These are phyloP conservation scores for Macrotis lagotis DNA, from an alignment of 2,113 vertebrate species.

Conservation along the genomic window DNA sequence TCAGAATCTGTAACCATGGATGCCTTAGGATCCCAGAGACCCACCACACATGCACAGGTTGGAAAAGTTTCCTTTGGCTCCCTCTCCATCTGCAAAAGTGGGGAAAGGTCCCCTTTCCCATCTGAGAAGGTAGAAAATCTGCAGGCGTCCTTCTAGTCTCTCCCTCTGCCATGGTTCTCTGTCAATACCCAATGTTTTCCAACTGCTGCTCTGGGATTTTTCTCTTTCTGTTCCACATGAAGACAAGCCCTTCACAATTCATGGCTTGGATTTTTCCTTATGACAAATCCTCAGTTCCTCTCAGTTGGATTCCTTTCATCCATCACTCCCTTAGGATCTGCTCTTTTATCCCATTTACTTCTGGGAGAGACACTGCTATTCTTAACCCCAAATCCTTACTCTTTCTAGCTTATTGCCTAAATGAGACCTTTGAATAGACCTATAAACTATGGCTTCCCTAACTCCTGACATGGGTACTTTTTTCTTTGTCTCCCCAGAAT, in stretches of 20 bases:
- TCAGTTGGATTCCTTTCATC: neutral
- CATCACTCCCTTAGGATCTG: neutral
- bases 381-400: neutral
- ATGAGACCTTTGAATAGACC: neutral
- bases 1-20: no score
- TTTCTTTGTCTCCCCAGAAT: neutral
- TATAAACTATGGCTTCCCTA: neutral
- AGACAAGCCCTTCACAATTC: neutral
- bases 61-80: neutral
- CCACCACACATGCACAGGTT: neutral
- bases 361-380: neutral
- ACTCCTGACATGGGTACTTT: neutral
- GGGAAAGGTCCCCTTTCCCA: neutral
- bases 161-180: no score
- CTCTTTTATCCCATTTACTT: neutral
- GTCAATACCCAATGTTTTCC: neutral
- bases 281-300: no score
- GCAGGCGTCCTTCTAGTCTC: no score
- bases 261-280: no score
- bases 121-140: neutral
- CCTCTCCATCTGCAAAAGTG: neutral
- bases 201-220: neutral
- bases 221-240: neutral
- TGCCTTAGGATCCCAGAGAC: neutral
- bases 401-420: neutral